Base-by-base conservation (phyloP, 2,113 vertebrate species). In the Chaenogobius annularis region DNA sequence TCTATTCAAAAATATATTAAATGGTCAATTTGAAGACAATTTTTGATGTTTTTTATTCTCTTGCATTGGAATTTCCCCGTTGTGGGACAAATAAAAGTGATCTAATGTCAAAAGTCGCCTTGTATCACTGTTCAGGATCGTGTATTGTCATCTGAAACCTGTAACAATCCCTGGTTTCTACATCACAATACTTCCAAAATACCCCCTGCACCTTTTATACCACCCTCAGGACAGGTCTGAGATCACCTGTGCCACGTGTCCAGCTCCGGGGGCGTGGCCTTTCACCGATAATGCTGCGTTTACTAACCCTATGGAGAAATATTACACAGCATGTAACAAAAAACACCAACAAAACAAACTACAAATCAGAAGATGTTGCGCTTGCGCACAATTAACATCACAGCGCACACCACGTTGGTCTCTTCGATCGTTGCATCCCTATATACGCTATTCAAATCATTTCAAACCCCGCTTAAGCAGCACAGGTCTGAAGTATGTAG, bases 231-330 rank as follows among this genome's bases (percentile, higher is more conserved):
- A 35, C 4, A 61, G 26, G 35, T 11, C 26, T 61, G 35, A 63
- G 19, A 19, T 63, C 61, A 63, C 61, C 61, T 63, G 61, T n/a
- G 61, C 8, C 20, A 63, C 35, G 61, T 63, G 61, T 63, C 35
- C 0, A 10, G 17, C 12, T 20, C 19, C 1, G 58, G 35, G 17
- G 61, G 61, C 61, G 61, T 40, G 35, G 9, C 19, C 19, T 40
- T 63, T 40, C 2, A n/a, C 35, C 17, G 3, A 10, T 0, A n/a
- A 9, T 11, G 61, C 17, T 43, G 35, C 17, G 8, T 63, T 63
- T 63, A 40, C 35, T 6, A 0, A 43, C 19, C 26, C 35, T n/a
- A 5, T 17, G n/a, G 11, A 20, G 14, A 0, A n/a, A 2, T 7
- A n/a, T n/a, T n/a, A 31, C 56, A 15, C 5, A 5, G 37, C 6